phyloP scores from a whole-genome alignment of 2,797 vertebrate species.

The Cuculus canorus region DNA sequence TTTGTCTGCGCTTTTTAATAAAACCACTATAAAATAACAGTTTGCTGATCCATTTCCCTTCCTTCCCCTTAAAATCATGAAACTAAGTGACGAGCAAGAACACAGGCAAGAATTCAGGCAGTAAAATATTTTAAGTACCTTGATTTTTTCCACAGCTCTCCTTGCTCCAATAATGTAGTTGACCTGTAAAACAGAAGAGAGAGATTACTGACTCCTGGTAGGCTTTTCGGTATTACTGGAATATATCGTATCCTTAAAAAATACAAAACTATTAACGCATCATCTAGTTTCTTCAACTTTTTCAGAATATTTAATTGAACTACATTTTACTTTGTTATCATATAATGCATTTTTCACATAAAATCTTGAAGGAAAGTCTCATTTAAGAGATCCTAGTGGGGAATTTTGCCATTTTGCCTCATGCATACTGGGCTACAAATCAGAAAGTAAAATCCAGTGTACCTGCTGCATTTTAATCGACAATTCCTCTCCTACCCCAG shows the following conservation, averaged over 20 bases:
- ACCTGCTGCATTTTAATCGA: not conserved
- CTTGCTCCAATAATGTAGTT: not conserved
- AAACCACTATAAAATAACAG: not conserved
- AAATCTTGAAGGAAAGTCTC: not conserved
- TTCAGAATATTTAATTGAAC: not conserved
- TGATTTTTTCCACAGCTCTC: conserved; percentile 36
- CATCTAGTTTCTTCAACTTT: not conserved
- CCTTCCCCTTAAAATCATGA: not conserved
- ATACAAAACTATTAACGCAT: not conserved
- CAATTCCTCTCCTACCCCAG: not conserved
- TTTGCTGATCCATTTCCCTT: not conserved
- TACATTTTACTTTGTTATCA: not conserved
- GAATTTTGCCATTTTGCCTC: not conserved
- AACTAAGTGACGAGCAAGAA: not conserved
- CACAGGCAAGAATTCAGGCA: not conserved
- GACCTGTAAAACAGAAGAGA: conserved; percentile 63
- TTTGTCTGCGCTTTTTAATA: not conserved
- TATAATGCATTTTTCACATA: not conserved
- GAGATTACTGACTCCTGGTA: not conserved
- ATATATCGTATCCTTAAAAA: not conserved
- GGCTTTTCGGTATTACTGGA: not conserved
- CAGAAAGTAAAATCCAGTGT: not conserved
- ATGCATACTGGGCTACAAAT: not conserved
- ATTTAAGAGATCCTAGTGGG: accelerated
- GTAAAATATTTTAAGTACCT: conserved; percentile 44